These are phyloP conservation scores for Sebastes fasciatus DNA, from an alignment of 2,113 vertebrate species.

Conservation along the genomic window DNA sequence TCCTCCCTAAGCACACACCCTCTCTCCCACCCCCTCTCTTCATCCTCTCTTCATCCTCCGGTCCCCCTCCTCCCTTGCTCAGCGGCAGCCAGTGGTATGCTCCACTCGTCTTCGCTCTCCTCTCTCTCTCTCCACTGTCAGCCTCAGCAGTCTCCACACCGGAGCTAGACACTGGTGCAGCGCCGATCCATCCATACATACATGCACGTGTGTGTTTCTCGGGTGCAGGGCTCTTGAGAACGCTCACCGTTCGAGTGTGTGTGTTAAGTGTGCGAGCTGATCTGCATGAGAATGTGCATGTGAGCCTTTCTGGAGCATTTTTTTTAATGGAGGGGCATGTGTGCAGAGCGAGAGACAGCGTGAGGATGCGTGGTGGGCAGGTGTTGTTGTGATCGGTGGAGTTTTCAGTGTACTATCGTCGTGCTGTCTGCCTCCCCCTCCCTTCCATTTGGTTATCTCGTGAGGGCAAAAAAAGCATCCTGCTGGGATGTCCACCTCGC, in stretches of 20 bases:
- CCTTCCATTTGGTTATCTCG: constrained; percentile 45
- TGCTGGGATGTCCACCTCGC: constrained; percentile 77
- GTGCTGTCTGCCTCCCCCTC: constrained; percentile 37
- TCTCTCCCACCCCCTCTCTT: constrained; percentile 22
- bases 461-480: constrained; percentile 61
- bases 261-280: constrained; percentile 14
- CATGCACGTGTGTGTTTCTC: constrained; percentile 26
- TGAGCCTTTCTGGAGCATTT: constrained; percentile 45
- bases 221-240: neutral
- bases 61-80: constrained; percentile 57
- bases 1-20: constrained; percentile 19
- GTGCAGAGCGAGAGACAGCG: constrained; percentile 57
- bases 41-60: constrained; percentile 11
- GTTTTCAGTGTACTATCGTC: constrained; percentile 60
- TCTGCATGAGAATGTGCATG: constrained; percentile 39
- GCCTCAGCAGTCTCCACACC: constrained; percentile 53
- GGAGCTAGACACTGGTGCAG: constrained; percentile 54
- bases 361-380: constrained; percentile 72
- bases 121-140: constrained; percentile 47
- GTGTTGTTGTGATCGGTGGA: constrained; percentile 74
- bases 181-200: constrained; percentile 37
- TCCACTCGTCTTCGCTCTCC: constrained; percentile 59
- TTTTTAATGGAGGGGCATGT: constrained; percentile 60
- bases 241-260: neutral
- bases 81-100: constrained; percentile 66